phyloP scores from a whole-genome alignment of 1,140 invertebrate species.

The Drosophila bocqueti region DNA sequence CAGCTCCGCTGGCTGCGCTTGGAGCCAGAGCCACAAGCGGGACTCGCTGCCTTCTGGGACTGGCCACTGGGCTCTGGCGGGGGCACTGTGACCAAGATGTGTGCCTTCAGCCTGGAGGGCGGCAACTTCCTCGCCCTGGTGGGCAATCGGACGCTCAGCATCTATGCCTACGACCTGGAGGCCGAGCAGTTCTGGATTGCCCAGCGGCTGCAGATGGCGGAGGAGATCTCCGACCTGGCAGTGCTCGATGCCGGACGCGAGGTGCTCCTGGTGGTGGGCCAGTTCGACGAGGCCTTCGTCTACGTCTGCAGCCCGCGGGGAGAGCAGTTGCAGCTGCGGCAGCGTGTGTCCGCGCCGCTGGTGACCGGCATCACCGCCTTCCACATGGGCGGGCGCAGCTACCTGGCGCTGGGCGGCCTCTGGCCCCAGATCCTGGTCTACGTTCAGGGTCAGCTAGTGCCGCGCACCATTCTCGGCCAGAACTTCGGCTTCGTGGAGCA shows the following conservation, averaged over 20 bases:
- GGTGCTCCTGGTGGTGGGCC: constrained; percentile 68
- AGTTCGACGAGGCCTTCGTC: constrained; percentile 53
- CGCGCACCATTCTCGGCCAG: constrained; percentile 77
- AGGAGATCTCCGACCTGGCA: constrained; percentile 43
- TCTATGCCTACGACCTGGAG: constrained; percentile 67
- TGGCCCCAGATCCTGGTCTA: constrained; percentile 84
- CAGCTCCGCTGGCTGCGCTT: constrained; percentile 66
- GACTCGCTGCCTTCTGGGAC: constrained; percentile 48
- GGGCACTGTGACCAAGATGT: constrained; percentile 22
- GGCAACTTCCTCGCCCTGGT: constrained; percentile 51
- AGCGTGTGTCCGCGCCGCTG: constrained; percentile 45
- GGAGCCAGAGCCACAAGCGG: background rate
- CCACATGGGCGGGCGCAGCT: constrained; percentile 84
- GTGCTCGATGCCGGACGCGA: constrained; percentile 73
- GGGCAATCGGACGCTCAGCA: constrained; percentile 53
- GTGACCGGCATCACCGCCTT: constrained; percentile 70
- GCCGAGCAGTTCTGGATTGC: constrained; percentile 71
- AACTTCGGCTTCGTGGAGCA: constrained; percentile 78
- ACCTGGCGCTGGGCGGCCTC: constrained; percentile 84
- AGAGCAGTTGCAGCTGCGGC: constrained; percentile 53
- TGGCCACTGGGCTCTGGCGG: constrained; percentile 56
- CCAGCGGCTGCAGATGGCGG: constrained; percentile 63
- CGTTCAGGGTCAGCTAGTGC: constrained; percentile 66
- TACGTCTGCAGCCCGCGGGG: constrained; percentile 48
- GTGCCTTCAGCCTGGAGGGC: constrained; percentile 54